These are phyloP conservation scores for Leptinotarsa tumamoca DNA, from an alignment of 2,888 invertebrate species.

Conservation along the genomic window DNA sequence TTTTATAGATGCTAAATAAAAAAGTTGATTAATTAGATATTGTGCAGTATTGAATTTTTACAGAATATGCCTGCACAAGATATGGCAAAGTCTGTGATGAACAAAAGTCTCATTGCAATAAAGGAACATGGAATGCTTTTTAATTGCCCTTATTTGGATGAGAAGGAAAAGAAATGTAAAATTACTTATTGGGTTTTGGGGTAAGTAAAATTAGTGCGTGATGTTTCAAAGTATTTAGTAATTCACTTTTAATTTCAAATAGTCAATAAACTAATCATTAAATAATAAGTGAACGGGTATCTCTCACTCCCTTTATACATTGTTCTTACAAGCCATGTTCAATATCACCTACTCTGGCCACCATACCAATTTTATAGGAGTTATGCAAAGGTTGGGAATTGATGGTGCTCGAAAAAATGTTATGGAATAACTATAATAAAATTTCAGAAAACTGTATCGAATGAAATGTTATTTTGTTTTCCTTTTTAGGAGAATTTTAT, in stretches of 20 bases:
- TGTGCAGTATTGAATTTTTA: constrained; percentile 43
- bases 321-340: no score
- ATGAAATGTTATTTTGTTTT: constrained; percentile 15
- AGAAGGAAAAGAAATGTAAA: constrained; percentile 65
- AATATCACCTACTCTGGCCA: no score
- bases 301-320: no score
- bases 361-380: no score
- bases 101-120: constrained; percentile 81
- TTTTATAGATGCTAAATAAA: no score
- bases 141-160: constrained; percentile 69
- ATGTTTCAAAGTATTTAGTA: not conserved
- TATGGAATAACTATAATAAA: no score
- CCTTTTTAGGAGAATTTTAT: constrained; percentile 73
- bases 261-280: no score
- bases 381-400: no score
- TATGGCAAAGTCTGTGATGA: constrained; percentile 69
- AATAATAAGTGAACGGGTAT: no score
- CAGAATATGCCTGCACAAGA: constrained; percentile 66
- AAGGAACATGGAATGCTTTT: constrained; percentile 88
- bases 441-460: not conserved
- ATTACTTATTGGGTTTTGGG: constrained; percentile 85
- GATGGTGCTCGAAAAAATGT: no score
- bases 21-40: not conserved
- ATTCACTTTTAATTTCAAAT: no score
- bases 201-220: constrained; percentile 65